These are phyloP conservation scores for Andrena haemorrhoa DNA, from an alignment of 2,888 invertebrate species.

Conservation along the genomic window DNA sequence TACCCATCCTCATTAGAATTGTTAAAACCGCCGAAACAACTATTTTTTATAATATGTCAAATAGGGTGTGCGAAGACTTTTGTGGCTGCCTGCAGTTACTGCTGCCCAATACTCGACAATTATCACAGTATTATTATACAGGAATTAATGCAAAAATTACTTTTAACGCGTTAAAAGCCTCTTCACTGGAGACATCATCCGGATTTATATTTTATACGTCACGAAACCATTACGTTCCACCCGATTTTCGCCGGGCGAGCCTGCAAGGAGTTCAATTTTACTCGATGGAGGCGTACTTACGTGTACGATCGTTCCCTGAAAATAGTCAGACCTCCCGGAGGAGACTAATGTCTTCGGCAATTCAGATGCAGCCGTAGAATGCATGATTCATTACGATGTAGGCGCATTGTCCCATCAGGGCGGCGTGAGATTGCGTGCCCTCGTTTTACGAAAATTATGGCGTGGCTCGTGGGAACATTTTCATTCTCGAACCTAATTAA, in stretches of 20 bases:
- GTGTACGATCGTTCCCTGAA: slow-evolving; percentile 1
- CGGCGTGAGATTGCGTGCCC: slow-evolving; percentile 2
- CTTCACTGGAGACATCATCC: no score
- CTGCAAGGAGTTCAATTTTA: not conserved
- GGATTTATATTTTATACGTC: not conserved
- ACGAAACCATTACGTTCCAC: not conserved
- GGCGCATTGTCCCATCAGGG: slow-evolving; percentile 13
- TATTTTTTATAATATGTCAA: no score
- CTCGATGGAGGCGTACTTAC: slow-evolving; percentile 7
- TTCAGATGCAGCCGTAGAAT: slow-evolving; percentile 18
- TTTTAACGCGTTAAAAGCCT: no score
- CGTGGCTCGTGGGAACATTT: slow-evolving; percentile 14
- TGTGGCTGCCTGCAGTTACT: no score
- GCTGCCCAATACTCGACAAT: no score
- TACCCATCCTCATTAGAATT: no score
- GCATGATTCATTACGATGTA: slow-evolving; percentile 25
- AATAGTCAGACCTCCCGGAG: not conserved
- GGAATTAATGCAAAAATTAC: no score
- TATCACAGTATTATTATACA: no score
- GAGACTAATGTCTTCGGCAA: slow-evolving; percentile 37
- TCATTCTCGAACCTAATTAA: slow-evolving; percentile 29
- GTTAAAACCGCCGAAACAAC: no score
- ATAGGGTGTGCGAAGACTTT: no score
- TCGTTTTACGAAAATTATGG: slow-evolving; percentile 1
- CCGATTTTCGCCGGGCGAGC: not conserved